Percentiles rank a stretch among this genome's conserved stretches.
Conservation (phyloP, 1,140 invertebrate genomes). For the Vollenhovia emeryi region DNA sequence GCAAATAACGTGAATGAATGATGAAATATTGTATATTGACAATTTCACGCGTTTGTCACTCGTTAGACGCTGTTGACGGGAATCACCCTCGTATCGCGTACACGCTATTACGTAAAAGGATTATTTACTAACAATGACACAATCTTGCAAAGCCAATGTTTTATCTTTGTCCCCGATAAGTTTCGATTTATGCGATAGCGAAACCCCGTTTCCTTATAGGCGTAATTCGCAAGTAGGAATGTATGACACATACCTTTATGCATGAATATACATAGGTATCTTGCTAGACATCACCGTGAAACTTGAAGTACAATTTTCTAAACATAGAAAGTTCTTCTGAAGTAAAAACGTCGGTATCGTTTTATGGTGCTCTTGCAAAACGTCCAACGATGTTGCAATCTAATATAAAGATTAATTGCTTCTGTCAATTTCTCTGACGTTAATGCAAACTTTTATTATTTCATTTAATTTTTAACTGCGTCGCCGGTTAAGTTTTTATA, state of each 20-base stretch:
- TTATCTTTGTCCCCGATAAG: not conserved
- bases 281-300: not conserved
- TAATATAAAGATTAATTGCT: not conserved
- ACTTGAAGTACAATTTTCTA: not conserved
- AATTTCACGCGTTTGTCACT: not conserved
- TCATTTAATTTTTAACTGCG: conserved; percentile 12
- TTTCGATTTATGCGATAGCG: not conserved
- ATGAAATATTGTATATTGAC: not conserved
- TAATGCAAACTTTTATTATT: not conserved
- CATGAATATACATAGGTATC: too few species aligned
- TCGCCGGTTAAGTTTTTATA: not conserved
- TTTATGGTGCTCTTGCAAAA: not conserved
- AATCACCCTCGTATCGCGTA: not conserved
- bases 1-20: conserved; percentile 16
- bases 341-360: not conserved
- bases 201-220: not conserved
- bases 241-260: too few species aligned
- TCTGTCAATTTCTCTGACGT: not conserved
- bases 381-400: not conserved
- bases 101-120: not conserved
- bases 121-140: not conserved
- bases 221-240: not conserved
- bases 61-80: not conserved
- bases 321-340: too few species aligned
- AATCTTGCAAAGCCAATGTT: not conserved